Evolutionary conservation across 2,888 invertebrate genomes (phyloP), one percentile per base, ranked within the genome.

Genomic region (Boloria euphrosyne): DNA sequence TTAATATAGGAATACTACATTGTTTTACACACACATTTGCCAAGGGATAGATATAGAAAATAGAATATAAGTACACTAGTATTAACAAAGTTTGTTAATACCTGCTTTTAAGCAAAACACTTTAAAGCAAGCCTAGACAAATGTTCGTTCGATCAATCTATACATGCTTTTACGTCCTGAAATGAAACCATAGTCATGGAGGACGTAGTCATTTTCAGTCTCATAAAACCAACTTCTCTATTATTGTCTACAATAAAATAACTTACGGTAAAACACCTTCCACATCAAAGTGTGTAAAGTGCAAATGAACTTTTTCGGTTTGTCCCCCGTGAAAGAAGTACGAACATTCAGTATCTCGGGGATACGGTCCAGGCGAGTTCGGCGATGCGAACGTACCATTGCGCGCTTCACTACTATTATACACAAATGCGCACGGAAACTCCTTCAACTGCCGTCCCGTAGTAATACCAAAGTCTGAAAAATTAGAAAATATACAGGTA

Each of bases 241-340:
- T 38, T 2, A 38, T 38, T 16, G 17, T 44, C n/a, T 18, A n/a
- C 47, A 46, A 51, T 44, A 55, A 6, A 61, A 38, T 69, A 65
- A 94, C 96, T 95, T 94, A 98, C 98, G 98, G 98, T 77, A 95
- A 93, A 67, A 98, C 96, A 72, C 98, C 99, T 87, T 99, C 98
- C 52, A 99, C 96, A 83, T 98, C 98, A 82, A 98, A 98, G 87
- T 96, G 97, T 59, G 96, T 95, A 84, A 98, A 98, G 81, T 96
- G 95, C 71, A 98, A 93, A 78, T 95, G 95, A 68, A 97, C 95
- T 79, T 95, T 95, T 80, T 97, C 97, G 70, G 95, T 95, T 73
- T 93, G 92, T 65, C 94, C 94, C 4, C 97, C 98, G 80, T 97
- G 95, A 84, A 98, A 98, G 87, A 96, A 97, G 87, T 97, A 98